Percentiles rank a stretch among this genome's conserved stretches.
These are phyloP conservation scores for Procapra przewalskii DNA, from an alignment of 2,113 vertebrate genomes.

Conservation along the genomic window DNA sequence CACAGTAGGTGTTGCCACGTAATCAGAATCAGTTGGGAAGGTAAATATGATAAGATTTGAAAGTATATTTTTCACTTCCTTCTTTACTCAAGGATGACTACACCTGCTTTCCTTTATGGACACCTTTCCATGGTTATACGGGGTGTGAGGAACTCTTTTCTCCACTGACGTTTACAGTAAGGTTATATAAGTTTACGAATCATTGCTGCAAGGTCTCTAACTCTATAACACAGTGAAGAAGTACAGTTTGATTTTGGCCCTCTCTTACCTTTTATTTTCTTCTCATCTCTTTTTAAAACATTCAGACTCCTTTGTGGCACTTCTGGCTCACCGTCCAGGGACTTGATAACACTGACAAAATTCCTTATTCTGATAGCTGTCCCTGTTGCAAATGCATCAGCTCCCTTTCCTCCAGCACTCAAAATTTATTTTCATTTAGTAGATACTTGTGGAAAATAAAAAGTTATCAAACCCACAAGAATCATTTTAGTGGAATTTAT, in stretches of 20 bases:
- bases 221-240: neutral
- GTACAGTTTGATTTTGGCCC: neutral
- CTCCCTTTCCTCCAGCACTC: neutral
- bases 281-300: neutral
- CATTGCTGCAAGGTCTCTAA: neutral
- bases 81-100: slow-evolving; percentile 9
- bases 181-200: neutral
- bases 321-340: neutral
- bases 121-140: neutral
- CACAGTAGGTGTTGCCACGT: neutral
- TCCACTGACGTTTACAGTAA: neutral
- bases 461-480: neutral
- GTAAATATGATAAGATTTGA: neutral
- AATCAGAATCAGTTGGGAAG: neutral
- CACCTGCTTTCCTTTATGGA: neutral
- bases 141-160: neutral
- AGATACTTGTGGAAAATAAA: neutral
- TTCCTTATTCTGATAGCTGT: neutral
- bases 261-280: neutral
- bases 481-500: neutral
- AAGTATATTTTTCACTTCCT: slow-evolving; percentile 17
- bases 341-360: neutral
- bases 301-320: neutral
- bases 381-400: neutral
- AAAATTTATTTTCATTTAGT: neutral